These are phyloP conservation scores for Apamea monoglypha DNA, from an alignment of 2,888 invertebrate genomes.

Conservation along the genomic window DNA sequence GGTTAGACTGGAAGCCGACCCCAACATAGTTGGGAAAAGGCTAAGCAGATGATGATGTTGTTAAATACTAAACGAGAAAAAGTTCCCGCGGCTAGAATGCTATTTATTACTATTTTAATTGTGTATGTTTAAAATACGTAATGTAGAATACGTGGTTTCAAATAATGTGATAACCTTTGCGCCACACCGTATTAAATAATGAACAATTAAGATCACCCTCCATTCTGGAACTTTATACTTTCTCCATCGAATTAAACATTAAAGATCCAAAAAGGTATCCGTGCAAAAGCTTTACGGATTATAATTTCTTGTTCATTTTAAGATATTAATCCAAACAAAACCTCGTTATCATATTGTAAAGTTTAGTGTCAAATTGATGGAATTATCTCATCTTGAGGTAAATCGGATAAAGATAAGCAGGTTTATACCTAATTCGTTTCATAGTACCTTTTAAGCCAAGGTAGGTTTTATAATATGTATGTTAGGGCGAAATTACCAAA, in stretches of 20 bases:
- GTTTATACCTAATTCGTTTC: not conserved
- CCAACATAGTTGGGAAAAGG: too few species aligned
- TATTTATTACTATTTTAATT: too few species aligned
- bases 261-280: slow-evolving; percentile 5
- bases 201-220: not conserved
- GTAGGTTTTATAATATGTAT: not conserved
- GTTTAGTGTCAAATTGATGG: slow-evolving; percentile 19
- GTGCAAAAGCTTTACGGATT: slow-evolving; percentile 8
- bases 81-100: too few species aligned
- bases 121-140: too few species aligned
- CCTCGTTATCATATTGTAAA: slow-evolving; percentile 20
- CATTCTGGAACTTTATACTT: slow-evolving; percentile 17
- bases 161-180: too few species aligned
- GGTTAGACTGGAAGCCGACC: too few species aligned
- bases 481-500: not conserved
- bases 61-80: too few species aligned
- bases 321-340: slow-evolving; percentile 27
- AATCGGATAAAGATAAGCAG: not conserved
- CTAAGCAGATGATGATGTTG: too few species aligned
- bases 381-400: slow-evolving; percentile 19
- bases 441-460: not conserved
- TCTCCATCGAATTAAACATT: slow-evolving; percentile 6
- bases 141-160: too few species aligned
- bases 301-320: slow-evolving; percentile 23
- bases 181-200: not conserved